These are phyloP conservation scores for Coreius guichenoti DNA, from an alignment of 2,797 vertebrate genomes.

Conservation along the genomic window DNA sequence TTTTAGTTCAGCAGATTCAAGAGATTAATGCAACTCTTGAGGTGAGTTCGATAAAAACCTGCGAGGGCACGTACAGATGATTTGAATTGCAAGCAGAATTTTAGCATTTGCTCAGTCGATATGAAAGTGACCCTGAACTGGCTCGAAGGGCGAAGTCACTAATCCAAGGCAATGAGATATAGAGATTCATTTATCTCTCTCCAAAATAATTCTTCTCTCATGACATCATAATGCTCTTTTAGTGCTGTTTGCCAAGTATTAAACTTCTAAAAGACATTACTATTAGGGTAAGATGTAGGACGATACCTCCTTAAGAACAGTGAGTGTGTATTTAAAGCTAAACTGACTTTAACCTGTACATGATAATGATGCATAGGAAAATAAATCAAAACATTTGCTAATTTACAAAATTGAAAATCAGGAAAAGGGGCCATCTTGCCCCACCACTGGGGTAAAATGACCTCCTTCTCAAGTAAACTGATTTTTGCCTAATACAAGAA, in stretches of 20 bases:
- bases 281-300: background rate
- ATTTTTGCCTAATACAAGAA: background rate
- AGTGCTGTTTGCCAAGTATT: slow-evolving; percentile 19
- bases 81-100: slow-evolving; percentile 47
- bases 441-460: background rate
- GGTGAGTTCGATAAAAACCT: slow-evolving; percentile 22
- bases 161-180: slow-evolving; percentile 27
- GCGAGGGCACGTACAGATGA: slow-evolving; percentile 12
- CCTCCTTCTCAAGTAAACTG: background rate
- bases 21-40: slow-evolving; percentile 41
- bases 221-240: slow-evolving; percentile 24
- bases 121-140: slow-evolving; percentile 44
- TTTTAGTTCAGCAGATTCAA: slow-evolving; percentile 32
- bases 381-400: background rate
- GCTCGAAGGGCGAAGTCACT: slow-evolving; percentile 31
- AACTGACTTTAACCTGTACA: background rate
- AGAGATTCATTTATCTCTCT: slow-evolving; percentile 22
- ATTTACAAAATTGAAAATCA: background rate
- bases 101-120: slow-evolving; percentile 45
- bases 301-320: background rate
- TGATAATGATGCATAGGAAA: background rate
- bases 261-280: background rate
- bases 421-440: too few species aligned
- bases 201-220: slow-evolving; percentile 15
- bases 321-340: background rate